Evolutionary conservation across 2,888 invertebrate genomes (phyloP), one percentile per base, ranked within the genome.

Genomic region (Brenthis daphne): DNA sequence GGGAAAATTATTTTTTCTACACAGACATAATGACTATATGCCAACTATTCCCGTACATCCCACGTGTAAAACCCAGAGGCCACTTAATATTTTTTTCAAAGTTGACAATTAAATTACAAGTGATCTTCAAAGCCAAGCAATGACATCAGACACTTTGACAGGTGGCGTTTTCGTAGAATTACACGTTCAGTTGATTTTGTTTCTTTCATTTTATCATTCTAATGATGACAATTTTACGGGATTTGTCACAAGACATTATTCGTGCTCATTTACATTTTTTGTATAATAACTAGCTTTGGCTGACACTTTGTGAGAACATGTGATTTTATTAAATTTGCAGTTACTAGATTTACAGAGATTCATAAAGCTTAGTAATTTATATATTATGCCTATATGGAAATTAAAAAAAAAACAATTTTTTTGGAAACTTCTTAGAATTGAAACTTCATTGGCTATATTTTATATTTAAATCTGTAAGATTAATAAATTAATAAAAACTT

Each of bases 101-200:
- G 68, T 55, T 67, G 67, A 67, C 68, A 66, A 66, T 70, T 55
- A 64, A 71, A 71, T 71, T 71, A 71, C 68, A 61, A 58, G 64
- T 57, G 61, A 66, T 68, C 70, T 70, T 72, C 67, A 70, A 70
- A 72, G 65, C 57, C 67, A 56, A 60, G 67, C 67, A 68, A 67
- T 72, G 72, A 72, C 72, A 68, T 72, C 67, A 67, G 57, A 67
- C 70, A 65, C 65, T 64, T 65, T 71, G 68, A 64, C 71, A 68
- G 71, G 58, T 61, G 61, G 57, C 63, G 61, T 71, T 57, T 68
- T 68, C 43, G 55, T 48, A 14, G 65, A 68, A 66, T 56, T 55
- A 51, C 43, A 51, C 55, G 20, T 64, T 68, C 24, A 47, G 37
- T 60, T 56, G 43, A 53, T 47, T 66, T 57, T 69, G 60, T 74